Conservation (phyloP, 2,113 vertebrate species). For the Chloropsis cyanopogon region DNA sequence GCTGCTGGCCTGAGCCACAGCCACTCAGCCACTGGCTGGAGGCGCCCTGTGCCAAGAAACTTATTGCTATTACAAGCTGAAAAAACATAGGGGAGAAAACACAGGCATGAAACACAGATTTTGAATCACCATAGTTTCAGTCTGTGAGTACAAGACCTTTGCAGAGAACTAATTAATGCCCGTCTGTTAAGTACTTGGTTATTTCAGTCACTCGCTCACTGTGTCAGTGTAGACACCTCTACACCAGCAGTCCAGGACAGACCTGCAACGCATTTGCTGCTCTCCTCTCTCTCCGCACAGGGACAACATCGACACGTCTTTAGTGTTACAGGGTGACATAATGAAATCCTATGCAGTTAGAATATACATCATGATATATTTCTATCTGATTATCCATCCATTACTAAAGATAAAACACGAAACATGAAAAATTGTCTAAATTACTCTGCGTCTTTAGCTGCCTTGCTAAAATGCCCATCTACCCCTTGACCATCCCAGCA, state of each 20-base stretch:
- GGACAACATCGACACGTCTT: neutral
- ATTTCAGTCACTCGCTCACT: neutral
- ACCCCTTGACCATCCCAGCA: slow-evolving; percentile 60
- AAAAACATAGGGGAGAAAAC: neutral
- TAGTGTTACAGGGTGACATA: slow-evolving; percentile 57
- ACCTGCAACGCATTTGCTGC: neutral
- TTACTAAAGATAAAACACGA: slow-evolving; percentile 35
- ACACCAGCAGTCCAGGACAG: neutral
- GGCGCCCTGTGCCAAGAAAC: slow-evolving; percentile 9
- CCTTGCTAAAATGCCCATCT: slow-evolving; percentile 74
- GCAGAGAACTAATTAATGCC: slow-evolving; percentile 51
- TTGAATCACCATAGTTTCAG: neutral
- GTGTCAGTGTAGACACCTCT: neutral
- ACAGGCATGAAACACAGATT: neutral
- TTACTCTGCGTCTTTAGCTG: slow-evolving; percentile 72
- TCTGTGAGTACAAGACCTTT: neutral
- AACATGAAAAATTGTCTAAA: slow-evolving; percentile 52
- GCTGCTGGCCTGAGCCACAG: neutral
- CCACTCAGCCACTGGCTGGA: neutral
- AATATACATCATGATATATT: neutral
- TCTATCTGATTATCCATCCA: slow-evolving; percentile 52
- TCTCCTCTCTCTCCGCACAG: neutral
- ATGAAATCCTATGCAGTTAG: slow-evolving; percentile 11
- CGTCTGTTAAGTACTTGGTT: neutral
- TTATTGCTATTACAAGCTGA: slow-evolving; percentile 52